Evolutionary conservation across 2,888 invertebrate species (phyloP).

Genomic region (Synergus gifuensis): DNA sequence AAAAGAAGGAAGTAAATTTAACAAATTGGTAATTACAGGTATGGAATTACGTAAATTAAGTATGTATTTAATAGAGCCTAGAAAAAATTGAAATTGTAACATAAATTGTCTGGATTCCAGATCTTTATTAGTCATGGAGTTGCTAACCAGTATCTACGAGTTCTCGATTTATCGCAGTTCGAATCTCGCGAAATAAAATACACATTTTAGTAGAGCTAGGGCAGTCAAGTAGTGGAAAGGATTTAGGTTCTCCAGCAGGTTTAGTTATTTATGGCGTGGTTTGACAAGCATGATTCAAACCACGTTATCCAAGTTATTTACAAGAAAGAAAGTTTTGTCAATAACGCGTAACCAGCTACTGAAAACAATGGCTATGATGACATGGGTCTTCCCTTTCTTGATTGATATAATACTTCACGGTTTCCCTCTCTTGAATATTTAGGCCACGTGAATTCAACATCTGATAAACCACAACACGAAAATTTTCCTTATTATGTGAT

Average conservation of each 20-base stretch:
- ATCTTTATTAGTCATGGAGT: conserved; percentile 4
- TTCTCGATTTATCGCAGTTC: neutral
- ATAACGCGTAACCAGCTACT: neutral
- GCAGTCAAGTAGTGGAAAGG: neutral
- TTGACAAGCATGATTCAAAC: neutral
- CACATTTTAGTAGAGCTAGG: neutral
- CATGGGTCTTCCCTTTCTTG: neutral
- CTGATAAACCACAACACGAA: neutral
- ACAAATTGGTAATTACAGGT: neutral
- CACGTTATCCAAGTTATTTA: neutral
- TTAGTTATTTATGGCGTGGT: neutral
- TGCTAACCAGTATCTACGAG: neutral
- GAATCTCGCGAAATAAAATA: neutral
- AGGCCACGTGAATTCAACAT: neutral
- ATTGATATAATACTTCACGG: neutral
- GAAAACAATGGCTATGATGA: conserved; percentile 6
- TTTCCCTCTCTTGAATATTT: neutral
- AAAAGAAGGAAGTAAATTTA: neutral
- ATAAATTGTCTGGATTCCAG: conserved; percentile 26
- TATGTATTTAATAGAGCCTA: neutral
- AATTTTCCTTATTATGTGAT: no score
- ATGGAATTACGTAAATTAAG: neutral
- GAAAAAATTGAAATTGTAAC: conserved; percentile 10
- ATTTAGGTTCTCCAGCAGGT: neutral
- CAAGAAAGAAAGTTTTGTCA: conserved; percentile 25